Evolutionary conservation across 92 coral and sea anemone genomes (phyloP).

Genomic region (Muricea muricata): DNA sequence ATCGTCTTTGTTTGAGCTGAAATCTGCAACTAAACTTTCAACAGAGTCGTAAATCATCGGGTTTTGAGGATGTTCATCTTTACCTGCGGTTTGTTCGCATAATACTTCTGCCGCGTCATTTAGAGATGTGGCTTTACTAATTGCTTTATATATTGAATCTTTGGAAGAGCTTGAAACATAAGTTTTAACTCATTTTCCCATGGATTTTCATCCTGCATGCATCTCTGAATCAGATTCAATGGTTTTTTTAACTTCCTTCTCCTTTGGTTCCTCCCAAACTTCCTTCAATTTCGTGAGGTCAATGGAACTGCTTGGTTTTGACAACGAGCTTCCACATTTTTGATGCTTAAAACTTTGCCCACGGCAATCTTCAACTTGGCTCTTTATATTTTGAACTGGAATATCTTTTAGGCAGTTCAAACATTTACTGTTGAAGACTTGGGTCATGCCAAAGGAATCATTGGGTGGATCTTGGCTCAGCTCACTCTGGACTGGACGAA

Average conservation of each 20-base stretch:
- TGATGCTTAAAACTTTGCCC: conserved; percentile 3
- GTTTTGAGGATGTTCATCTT: conserved; percentile 15
- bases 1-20: neutral
- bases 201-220: neutral
- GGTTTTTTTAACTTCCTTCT: too few relatives aligned
- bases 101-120: conserved; percentile 54
- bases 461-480: conserved; percentile 10
- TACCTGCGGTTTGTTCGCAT: conserved; percentile 20
- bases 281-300: conserved; percentile 18
- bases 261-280: conserved; percentile 3
- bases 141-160: conserved; percentile 41
- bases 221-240: too few relatives aligned
- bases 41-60: neutral
- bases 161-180: conserved; percentile 43
- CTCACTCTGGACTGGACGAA: conserved; percentile 60
- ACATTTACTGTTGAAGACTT: conserved; percentile 41
- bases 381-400: conserved; percentile 33
- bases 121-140: conserved; percentile 7
- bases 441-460: neutral
- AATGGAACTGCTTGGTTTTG: conserved; percentile 3
- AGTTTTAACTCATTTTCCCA: conserved; percentile 31
- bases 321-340: neutral
- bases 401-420: conserved; percentile 45
- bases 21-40: neutral
- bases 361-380: conserved; percentile 33